Percentiles rank a stretch among this genome's conserved stretches.
These are phyloP conservation scores for Chaenocephalus aceratus DNA, from an alignment of 2,113 vertebrate species.

Conservation along the genomic window DNA sequence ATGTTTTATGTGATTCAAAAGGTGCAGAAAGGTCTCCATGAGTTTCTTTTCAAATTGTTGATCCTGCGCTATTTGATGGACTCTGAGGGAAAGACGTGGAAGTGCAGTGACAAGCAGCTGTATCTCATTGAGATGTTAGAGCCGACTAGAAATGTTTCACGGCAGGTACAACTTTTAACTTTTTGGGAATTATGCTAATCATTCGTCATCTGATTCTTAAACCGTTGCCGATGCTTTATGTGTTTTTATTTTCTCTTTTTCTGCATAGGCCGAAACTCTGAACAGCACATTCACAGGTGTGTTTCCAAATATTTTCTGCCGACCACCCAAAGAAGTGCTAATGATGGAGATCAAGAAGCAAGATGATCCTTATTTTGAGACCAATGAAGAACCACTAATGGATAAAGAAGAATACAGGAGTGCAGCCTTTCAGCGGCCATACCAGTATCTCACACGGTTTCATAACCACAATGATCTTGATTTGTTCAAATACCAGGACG, in stretches of 20 bases:
- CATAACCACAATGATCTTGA: conserved; percentile 82
- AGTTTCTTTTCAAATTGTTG: conserved; percentile 94
- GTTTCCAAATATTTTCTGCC: conserved; percentile 92
- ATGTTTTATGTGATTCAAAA: conserved; percentile 63
- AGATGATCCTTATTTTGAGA: conserved; percentile 33
- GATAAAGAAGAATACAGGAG: conserved; percentile 88
- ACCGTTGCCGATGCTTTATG: not conserved
- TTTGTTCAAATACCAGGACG: conserved; percentile 77
- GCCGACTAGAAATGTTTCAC: conserved; percentile 61
- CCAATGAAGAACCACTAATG: conserved; percentile 85
- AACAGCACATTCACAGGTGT: conserved; percentile 85
- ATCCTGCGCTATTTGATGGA: conserved; percentile 90
- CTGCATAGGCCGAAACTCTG: conserved; percentile 56
- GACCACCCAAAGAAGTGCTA: conserved; percentile 91
- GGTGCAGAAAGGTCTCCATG: conserved; percentile 90
- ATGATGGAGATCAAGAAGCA: conserved; percentile 73
- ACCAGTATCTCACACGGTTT: conserved; percentile 91
- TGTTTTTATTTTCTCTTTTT: conserved; percentile 26
- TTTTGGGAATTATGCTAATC: not conserved
- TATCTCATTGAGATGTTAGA: conserved; percentile 92
- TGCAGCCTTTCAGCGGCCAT: conserved; percentile 92
- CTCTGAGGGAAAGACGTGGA: conserved; percentile 90
- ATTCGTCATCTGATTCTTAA: not conserved
- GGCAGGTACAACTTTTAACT: conserved; percentile 74
- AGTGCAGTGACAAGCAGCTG: conserved; percentile 86